Evolutionary conservation across 2,797 vertebrate genomes (phyloP), one percentile per base, ranked within the genome.

Genomic region (Sebastes elongatus): DNA sequence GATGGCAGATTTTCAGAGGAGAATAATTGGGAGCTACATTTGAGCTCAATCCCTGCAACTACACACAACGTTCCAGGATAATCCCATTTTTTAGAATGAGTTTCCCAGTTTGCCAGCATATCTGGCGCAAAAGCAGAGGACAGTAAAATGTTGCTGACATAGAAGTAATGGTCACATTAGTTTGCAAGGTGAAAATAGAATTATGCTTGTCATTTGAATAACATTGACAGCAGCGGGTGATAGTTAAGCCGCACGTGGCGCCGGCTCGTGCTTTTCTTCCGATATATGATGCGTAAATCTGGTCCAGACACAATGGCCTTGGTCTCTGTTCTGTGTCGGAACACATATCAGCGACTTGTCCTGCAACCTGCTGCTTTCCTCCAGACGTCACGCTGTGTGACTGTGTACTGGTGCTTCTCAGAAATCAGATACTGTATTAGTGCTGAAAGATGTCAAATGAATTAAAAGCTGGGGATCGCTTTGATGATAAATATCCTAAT

Each of bases 371-470:
- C 89, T 90, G 90, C 83, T 87, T 91, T 72, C 65, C 83, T 75
- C 78, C 83, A 65, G 76, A 76, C 63, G 76, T 74, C 92, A 80
- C 1, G 60, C 87, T 86, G 88, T 38, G 88, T 63, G 82, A 79
- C 81, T 18, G 62, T 70, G 89, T 42, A 30, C 83, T 57, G 83
- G 72, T 61, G 81, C 86, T 76, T n/a, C 77, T 93, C 87, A 92
- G 86, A 76, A 84, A 90, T 92, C 92, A 89, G 70, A 86, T 80
- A 66, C 82, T 33, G 78, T 81, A 94, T 92, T 90, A 81, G 75
- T 86, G 87, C 86, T 89, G 92, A 95, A 92, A 92, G 89, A 88
- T 92, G 94, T 93, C 91, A 89, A 72, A 89, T 76, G 80, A 89
- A 94, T 94, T 93, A 88, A 85, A 89, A 83, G 86, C 65, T 18